Evolutionary conservation across 1,140 invertebrate genomes (phyloP), one percentile per base, ranked within the genome.

Genomic region (Drosophila seguyi): DNA sequence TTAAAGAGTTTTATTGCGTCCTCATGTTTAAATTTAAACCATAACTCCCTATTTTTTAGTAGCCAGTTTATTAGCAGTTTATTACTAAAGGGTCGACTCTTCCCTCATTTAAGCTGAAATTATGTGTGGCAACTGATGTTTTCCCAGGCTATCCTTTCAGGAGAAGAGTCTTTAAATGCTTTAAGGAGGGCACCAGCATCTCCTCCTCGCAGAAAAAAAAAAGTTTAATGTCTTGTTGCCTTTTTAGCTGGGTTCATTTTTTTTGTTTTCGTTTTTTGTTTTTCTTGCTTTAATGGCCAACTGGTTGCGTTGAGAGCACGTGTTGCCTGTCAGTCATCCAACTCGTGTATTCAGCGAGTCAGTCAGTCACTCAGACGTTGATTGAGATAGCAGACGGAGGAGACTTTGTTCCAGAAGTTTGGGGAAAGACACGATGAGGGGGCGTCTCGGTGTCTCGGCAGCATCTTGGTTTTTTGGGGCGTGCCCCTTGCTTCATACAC

Each of bases 301-400:
- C 69, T 62, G 71, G 47, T 67, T 62, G 65, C 38, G 47, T 20
- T 20, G 56, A 45, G 39, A 77, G 74, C 74, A 78, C 75, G 75
- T 78, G 75, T 78, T 78, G 52, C 44, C 66, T 78, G 75, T 71
- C 75, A 78, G 52, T 78, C 75, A 78, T 50, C 60, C 66, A 27
- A 18, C 29, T 47, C 44, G 36, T 66, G 56, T 59, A 27, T 20
- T 31, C 62, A 45, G 41, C 18, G 25, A 65, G 62, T 29, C 61
- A 59, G 41, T 29, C 61, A 59, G 22, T 63, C 60, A 44, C 50
- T 31, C 58, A 63, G 75, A 57, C 75, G 48, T 53, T 71, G 57
- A 78, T 77, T 77, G 74, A 77, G 74, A 77, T 78, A 69, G 74
- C 65, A 56, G 48, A 52, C 66, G 27, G n/a, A 16, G 34, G 8